phyloP scores from a whole-genome alignment of 2,797 vertebrate species.

The Phoxinus dragarum region DNA sequence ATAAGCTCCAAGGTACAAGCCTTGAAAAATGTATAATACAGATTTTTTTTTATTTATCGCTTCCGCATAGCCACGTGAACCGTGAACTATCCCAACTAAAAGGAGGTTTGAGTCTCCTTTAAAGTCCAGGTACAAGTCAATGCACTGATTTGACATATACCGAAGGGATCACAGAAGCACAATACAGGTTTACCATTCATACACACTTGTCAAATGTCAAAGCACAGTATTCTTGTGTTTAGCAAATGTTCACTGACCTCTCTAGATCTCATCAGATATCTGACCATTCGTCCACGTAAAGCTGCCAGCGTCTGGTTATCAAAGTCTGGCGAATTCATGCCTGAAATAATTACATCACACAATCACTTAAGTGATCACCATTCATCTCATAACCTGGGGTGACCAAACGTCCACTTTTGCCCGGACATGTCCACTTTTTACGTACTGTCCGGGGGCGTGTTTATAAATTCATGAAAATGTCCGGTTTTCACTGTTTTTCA shows the following conservation, averaged over 20 bases:
- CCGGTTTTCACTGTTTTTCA: too few species aligned
- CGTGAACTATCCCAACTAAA: too few species aligned
- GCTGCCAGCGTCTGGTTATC: conserved; percentile 96
- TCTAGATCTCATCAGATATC: conserved; percentile 94
- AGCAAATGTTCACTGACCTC: conserved; percentile 79
- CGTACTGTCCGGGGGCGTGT: too few species aligned
- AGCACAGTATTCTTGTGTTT: neutral
- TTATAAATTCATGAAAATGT: too few species aligned
- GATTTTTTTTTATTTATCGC: too few species aligned
- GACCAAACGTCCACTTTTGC: too few species aligned
- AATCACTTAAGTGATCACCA: neutral
- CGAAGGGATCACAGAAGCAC: neutral
- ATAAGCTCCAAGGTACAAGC: too few species aligned
- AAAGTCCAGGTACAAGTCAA: too few species aligned
- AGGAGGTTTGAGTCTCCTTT: too few species aligned
- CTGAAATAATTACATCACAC: conserved; percentile 67
- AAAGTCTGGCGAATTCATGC: conserved; percentile 95
- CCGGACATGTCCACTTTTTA: too few species aligned
- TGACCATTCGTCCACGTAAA: conserved; percentile 93
- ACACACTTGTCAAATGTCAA: neutral
- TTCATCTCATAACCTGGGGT: neutral
- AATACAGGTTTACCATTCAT: neutral
- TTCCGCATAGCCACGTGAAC: too few species aligned
- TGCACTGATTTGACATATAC: neutral
- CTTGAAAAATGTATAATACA: too few species aligned